Conservation (phyloP, 2,113 vertebrate genomes). For the Prinia subflava region DNA sequence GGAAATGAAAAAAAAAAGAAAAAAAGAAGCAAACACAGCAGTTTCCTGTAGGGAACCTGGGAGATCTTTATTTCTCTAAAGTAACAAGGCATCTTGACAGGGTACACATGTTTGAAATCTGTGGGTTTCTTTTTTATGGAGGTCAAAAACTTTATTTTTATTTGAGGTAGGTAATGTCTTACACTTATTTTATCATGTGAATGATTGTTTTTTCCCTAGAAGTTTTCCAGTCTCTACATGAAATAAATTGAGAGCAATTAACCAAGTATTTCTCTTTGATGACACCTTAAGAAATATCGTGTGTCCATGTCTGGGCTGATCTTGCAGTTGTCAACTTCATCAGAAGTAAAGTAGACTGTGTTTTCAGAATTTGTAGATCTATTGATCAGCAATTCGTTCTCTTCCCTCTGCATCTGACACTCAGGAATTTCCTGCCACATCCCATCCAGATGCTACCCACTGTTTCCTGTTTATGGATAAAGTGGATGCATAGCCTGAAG, state of each 20-base stretch:
- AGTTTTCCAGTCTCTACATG: neutral
- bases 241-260: neutral
- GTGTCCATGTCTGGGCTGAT: neutral
- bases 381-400: conserved; percentile 1
- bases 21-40: too few species aligned
- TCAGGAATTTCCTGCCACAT: neutral
- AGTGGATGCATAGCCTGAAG: neutral
- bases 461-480: neutral
- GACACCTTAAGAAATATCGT: neutral
- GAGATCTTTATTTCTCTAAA: neutral
- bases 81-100: neutral
- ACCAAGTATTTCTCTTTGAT: neutral
- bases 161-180: neutral
- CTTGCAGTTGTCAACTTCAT: neutral
- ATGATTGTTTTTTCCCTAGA: neutral
- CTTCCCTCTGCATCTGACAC: neutral
- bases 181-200: neutral
- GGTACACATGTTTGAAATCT: neutral
- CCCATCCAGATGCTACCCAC: neutral
- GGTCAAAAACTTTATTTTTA: neutral
- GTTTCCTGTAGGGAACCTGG: neutral
- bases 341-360: neutral
- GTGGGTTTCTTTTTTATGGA: neutral
- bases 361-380: conserved; percentile 13
- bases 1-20: accelerated